Base-by-base conservation (phyloP, 2,113 vertebrate species). In the Neoarius graeffei region DNA sequence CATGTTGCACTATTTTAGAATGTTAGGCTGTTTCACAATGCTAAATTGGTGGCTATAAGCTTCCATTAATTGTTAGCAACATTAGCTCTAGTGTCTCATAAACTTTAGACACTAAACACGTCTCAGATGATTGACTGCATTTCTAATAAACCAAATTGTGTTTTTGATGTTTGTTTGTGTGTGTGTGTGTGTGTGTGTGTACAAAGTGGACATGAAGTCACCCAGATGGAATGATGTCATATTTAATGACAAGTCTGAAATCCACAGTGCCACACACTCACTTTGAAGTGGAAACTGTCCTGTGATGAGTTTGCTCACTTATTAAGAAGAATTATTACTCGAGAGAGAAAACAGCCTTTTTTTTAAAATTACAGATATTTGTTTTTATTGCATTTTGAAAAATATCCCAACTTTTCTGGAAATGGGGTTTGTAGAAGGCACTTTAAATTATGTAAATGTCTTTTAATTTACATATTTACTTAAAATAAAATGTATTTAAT, bases 151-250 rank as follows among this genome's bases (percentile, higher is more conserved):
- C 42, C 1, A 20, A 73, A 42, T 42, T 42, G 30, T 87, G 67
- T 77, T 73, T 25, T 50, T 87, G 76, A 69, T 85, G 50, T 77
- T 13, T 30, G 67, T 57, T 13, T 57, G 25, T 19, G 27, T 82
- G 80, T 60, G 80, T 81, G 19, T 62, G 57, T 35, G 80, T 35
- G 85, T 57, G 52, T 57, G 13, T 19, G 27, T 82, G 86, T 89
- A 81, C 83, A 54, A 64, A 88, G 91, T 89, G 91, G 83, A 91
- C 81, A 71, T 85, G 60, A 84, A 88, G 85, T 89, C 88, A 52
- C 81, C 84, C 86, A 84, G 50, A 89, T 74, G 81, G 85, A 81
- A 81, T 93, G 93, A 94, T 89, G 89, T 93, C 92, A 94, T 59
- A 85, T 59, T 74, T 83, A 69, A 69, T 69, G 35, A 79, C 87